Evolutionary conservation across 2,113 vertebrate genomes (phyloP).

Genomic region (Halcyon senegalensis): DNA sequence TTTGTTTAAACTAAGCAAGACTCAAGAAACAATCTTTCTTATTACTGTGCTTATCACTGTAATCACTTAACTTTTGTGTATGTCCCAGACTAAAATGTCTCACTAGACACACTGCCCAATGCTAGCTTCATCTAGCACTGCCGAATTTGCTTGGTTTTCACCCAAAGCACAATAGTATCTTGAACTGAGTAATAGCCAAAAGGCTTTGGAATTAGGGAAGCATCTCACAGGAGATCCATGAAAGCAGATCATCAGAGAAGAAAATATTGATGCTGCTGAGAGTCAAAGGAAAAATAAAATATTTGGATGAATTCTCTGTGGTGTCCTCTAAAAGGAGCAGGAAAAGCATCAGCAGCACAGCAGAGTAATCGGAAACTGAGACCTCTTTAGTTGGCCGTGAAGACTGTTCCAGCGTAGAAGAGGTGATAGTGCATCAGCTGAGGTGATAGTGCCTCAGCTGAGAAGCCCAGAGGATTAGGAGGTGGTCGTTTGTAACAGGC

Average conservation of each 20-base stretch:
- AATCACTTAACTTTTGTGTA: neutral
- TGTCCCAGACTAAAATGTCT: neutral
- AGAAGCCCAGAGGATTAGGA: neutral
- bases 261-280: slow-evolving; percentile 23
- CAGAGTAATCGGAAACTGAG: neutral
- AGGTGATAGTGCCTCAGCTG: neutral
- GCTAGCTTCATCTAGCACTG: neutral
- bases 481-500: neutral
- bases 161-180: slow-evolving; percentile 32
- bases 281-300: neutral
- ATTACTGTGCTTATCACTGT: neutral
- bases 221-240: slow-evolving; percentile 15
- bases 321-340: neutral
- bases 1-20: neutral
- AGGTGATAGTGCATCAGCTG: neutral
- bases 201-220: slow-evolving; percentile 39
- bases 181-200: slow-evolving; percentile 23
- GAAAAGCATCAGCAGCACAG: neutral
- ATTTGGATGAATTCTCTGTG: neutral
- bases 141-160: slow-evolving; percentile 46
- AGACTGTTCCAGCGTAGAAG: neutral
- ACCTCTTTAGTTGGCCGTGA: neutral
- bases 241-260: slow-evolving; percentile 36
- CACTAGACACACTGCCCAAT: neutral
- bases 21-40: neutral